A percentile compares a stretch with the other conserved stretches of the same genome.
Evolutionary conservation across 2,113 vertebrate genomes (phyloP).

Genomic region (Anser cygnoides): DNA sequence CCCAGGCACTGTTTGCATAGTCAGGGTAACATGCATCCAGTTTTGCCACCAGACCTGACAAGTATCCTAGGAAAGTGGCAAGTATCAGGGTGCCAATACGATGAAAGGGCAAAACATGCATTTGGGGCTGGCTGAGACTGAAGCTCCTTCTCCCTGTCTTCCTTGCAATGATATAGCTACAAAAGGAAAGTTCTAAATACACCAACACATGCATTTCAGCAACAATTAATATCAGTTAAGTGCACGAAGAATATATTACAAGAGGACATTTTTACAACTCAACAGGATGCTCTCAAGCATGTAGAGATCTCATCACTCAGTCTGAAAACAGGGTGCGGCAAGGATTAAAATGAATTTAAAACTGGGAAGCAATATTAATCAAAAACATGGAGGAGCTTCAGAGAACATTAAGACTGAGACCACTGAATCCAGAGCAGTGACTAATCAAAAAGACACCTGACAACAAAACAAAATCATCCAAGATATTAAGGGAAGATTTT

Average conservation of each 20-base stretch:
- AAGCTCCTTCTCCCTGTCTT: neutral
- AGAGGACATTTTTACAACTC: neutral
- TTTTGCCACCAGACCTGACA: neutral
- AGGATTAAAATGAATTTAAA: neutral
- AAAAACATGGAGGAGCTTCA: neutral
- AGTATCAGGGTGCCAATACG: neutral
- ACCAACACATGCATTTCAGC: neutral
- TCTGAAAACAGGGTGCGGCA: neutral
- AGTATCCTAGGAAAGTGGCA: neutral
- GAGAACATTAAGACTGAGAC: neutral
- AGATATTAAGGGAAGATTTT: neutral
- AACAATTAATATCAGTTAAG: neutral
- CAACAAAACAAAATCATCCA: neutral
- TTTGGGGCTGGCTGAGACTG: neutral
- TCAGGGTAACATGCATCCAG: neutral
- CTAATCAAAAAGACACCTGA: neutral
- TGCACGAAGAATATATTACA: neutral
- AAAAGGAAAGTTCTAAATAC: neutral
- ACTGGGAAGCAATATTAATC: neutral
- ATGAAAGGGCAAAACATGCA: accelerated
- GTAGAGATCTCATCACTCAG: neutral
- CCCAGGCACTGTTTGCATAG: neutral
- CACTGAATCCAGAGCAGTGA: neutral
- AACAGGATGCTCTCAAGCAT: neutral
- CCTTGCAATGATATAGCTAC: neutral